Percentiles rank a stretch among this genome's conserved stretches.
phyloP scores from a whole-genome alignment of 2,113 vertebrate species.

The Tragelaphus imberbis region DNA sequence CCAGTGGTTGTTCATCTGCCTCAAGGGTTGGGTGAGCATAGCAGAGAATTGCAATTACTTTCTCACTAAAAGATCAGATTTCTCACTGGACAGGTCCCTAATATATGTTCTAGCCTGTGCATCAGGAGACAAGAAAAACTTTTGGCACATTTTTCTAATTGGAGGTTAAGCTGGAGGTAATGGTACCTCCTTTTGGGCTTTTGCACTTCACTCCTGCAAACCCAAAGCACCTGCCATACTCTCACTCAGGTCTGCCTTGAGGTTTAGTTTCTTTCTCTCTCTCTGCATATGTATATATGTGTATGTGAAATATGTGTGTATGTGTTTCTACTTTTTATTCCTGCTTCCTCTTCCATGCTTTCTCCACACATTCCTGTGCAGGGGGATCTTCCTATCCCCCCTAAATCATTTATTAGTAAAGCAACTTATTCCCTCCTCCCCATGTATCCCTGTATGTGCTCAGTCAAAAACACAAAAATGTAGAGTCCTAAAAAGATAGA shows the following conservation, averaged over 20 bases:
- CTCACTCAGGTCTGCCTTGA: neutral
- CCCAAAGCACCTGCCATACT: neutral
- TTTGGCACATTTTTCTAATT: neutral
- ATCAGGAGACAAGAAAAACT: neutral
- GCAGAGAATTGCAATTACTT: constrained; percentile 55
- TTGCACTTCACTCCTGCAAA: neutral
- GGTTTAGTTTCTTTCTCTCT: neutral
- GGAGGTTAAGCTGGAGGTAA: neutral
- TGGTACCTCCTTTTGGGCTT: neutral
- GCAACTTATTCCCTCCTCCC: neutral
- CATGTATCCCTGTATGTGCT: neutral
- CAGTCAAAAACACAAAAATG: neutral
- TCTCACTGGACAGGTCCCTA: neutral
- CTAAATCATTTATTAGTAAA: neutral
- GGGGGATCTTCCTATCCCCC: neutral
- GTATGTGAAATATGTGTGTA: neutral
- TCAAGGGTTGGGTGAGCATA: neutral
- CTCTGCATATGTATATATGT: neutral
- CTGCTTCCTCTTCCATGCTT: neutral
- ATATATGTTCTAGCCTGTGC: neutral
- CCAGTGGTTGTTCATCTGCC: constrained; percentile 27
- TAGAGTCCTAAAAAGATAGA: neutral
- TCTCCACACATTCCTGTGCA: neutral
- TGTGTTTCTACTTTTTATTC: neutral
- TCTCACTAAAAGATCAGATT: neutral